These are phyloP conservation scores for Puma concolor DNA, from an alignment of 2,113 vertebrate species.

Conservation along the genomic window DNA sequence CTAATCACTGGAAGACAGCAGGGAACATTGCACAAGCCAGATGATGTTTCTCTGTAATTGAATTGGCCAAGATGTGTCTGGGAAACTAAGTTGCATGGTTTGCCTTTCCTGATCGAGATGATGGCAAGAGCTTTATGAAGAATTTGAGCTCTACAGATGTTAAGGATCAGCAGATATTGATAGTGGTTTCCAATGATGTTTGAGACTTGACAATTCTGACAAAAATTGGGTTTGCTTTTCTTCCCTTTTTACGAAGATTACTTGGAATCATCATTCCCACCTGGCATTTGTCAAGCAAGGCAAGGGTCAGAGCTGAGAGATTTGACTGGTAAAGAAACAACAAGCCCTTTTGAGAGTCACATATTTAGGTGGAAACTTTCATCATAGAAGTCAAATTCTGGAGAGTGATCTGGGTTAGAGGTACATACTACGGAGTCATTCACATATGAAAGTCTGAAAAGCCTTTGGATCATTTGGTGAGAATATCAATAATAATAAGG, in stretches of 20 bases:
- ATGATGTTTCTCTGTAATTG: neutral
- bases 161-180: neutral
- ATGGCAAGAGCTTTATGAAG: neutral
- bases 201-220: neutral
- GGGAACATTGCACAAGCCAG: neutral
- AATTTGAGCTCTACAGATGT: neutral
- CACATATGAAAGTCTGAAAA: neutral
- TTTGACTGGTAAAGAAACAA: neutral
- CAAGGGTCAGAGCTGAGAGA: neutral
- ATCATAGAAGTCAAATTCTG: neutral
- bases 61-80: neutral
- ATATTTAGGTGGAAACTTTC: neutral
- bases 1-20: neutral
- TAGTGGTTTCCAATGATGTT: neutral
- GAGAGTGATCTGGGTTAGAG: neutral
- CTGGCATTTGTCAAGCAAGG: neutral
- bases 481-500: neutral
- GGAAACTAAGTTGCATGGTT: neutral
- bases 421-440: neutral
- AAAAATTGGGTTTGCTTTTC: neutral
- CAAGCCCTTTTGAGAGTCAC: neutral
- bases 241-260: neutral
- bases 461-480: neutral
- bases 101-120: neutral
- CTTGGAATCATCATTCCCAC: neutral